Evolutionary conservation across 1,140 invertebrate species (phyloP).

Genomic region (Trachymyrmex septentrionalis): DNA sequence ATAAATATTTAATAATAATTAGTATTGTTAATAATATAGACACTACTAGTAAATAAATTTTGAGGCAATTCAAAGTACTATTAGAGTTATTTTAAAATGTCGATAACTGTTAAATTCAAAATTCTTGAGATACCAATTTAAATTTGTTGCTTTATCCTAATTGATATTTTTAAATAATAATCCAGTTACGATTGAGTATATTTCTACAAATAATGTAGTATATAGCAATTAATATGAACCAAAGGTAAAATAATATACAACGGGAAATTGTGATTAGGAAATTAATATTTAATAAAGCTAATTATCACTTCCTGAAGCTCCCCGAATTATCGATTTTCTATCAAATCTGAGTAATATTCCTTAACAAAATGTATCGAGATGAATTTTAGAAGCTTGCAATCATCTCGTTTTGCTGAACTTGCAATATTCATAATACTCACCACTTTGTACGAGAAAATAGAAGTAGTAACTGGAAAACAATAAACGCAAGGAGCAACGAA

Average conservation of each 20-base stretch:
- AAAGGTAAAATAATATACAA: not conserved
- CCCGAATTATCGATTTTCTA: not conserved
- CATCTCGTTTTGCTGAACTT: constrained; percentile 12
- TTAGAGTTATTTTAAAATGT: not conserved
- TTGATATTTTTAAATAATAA: not conserved
- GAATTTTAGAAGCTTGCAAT: not conserved
- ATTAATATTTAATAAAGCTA: constrained; percentile 4
- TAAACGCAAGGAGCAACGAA: constrained; percentile 15
- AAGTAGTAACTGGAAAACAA: constrained; percentile 20
- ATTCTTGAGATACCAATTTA: not conserved
- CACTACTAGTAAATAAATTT: not conserved
- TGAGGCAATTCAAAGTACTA: not conserved
- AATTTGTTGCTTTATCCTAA: not conserved
- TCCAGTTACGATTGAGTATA: not conserved
- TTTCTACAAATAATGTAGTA: not conserved
- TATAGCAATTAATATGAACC: no score
- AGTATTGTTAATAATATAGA: no score
- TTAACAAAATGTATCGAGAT: not conserved
- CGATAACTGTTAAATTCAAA: not conserved
- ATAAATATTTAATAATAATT: no score
- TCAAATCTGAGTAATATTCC: not conserved
- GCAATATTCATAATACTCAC: constrained; percentile 16
- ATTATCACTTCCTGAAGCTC: not conserved
- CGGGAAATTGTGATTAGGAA: not conserved
- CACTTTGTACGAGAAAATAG: constrained; percentile 23